A percentile compares a stretch with the other conserved stretches of the same genome.
phyloP scores from a whole-genome alignment of 2,888 invertebrate genomes.

The Caradrina kadenii region DNA sequence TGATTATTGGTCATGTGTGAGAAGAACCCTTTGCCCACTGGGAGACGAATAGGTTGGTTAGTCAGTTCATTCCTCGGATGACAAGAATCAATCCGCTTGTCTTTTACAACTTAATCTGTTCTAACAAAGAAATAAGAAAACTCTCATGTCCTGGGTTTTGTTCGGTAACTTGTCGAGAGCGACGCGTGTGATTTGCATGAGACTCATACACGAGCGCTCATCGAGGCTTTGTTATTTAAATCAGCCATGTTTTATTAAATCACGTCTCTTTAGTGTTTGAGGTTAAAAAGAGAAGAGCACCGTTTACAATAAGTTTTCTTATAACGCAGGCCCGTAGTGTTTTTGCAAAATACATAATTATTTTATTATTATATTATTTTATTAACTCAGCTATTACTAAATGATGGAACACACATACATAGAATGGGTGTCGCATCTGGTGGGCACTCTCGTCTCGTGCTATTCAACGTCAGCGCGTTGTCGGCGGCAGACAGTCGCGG shows the following conservation, averaged over 20 bases:
- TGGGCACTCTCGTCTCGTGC: conserved; percentile 8
- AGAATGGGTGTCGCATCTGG: conserved; percentile 31
- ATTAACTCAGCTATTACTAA: background rate
- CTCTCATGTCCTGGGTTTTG: conserved; percentile 35
- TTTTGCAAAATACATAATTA: too few relatives aligned
- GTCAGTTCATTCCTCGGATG: background rate
- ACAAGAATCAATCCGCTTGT: conserved; percentile 6
- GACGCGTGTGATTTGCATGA: conserved; percentile 48
- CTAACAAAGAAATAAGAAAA: conserved; percentile 51
- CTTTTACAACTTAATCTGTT: conserved; percentile 6
- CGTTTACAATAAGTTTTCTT: background rate
- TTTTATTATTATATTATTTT: too few relatives aligned
- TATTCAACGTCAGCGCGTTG: conserved; percentile 8
- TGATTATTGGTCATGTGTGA: too few relatives aligned
- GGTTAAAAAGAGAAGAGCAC: background rate
- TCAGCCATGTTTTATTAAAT: conserved; percentile 43
- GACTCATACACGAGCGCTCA: conserved; percentile 19
- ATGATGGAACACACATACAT: background rate
- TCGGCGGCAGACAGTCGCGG: conserved; percentile 35
- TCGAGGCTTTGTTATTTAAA: conserved; percentile 50
- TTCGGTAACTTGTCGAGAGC: conserved; percentile 47
- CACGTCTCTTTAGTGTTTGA: conserved; percentile 24
- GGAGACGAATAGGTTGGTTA: background rate
- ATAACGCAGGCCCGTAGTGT: too few relatives aligned
- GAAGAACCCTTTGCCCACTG: too few relatives aligned